Conservation (phyloP, 30 jellyfish, hydroid and myxozoan genomes). For the Nemopilema nomurai region DNA sequence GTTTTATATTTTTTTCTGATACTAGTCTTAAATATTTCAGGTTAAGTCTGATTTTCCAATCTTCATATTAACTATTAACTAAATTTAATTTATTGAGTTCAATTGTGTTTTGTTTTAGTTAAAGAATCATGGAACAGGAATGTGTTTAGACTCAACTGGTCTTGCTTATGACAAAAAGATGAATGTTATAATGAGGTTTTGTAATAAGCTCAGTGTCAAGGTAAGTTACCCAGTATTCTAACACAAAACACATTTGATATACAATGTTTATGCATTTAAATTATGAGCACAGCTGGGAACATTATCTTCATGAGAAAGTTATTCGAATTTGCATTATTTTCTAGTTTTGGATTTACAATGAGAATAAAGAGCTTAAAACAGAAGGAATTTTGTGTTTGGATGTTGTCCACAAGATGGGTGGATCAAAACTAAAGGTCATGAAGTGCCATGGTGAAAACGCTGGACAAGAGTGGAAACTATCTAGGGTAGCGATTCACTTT, state of each 20-base stretch:
- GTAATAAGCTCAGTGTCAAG: constrained; percentile 48
- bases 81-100: too few species aligned
- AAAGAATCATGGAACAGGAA: constrained; percentile 33
- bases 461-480: constrained; percentile 84
- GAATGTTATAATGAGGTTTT: constrained; percentile 45
- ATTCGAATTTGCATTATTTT: neutral
- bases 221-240: neutral
- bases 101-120: constrained; percentile 30
- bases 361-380: constrained; percentile 59
- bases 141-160: constrained; percentile 76
- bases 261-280: too few species aligned
- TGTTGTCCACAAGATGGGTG: constrained; percentile 36
- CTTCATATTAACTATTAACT: too few species aligned
- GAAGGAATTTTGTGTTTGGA: constrained; percentile 75
- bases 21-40: too few species aligned
- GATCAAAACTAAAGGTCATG: constrained; percentile 59
- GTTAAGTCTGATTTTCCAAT: too few species aligned
- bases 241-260: neutral
- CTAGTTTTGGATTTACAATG: constrained; percentile 67
- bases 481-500: constrained; percentile 64
- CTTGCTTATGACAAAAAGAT: constrained; percentile 53
- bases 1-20: too few species aligned
- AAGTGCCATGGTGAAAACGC: constrained; percentile 85
- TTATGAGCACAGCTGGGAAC: too few species aligned
- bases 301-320: too few species aligned